Evolutionary conservation across 2,888 invertebrate species (phyloP), one percentile per base, ranked within the genome.

Genomic region (Chloroclystis v-ata): DNA sequence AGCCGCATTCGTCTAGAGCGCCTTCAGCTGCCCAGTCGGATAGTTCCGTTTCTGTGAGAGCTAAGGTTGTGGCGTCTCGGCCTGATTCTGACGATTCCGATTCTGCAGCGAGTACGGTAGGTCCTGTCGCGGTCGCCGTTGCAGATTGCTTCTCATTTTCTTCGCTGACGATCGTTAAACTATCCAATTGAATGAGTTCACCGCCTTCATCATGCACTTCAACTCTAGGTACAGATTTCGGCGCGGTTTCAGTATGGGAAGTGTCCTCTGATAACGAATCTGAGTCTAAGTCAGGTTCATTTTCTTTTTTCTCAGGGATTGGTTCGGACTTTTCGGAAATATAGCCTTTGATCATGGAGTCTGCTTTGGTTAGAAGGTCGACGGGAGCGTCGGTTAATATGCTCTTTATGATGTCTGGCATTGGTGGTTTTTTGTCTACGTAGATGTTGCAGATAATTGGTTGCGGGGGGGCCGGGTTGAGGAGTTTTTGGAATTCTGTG

Each of bases 11-110:
- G 61, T 95, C 95, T 0, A 94, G 91, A 1, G 92, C 93, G 29
- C 91, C 94, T 65, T 96, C 95, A 2, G 93, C 91, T 0, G 95
- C 95, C 96, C 95, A 96, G 72, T 96, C 96, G 0, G 95, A 95
- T n/a, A 95, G 82, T 69, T 96, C 96, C 0, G 95, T 95, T 75
- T 96, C 96, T 0, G 95, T 95, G 8, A 95, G 82, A 1, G 92
- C 94, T 1, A 93, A 90, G 0, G 93, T 93, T 0, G 92, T 92
- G 1, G 89, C 89, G 59, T 94, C 94, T 1, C 91, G 91, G 43
- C 92, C 90, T 0, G 94, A 93, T 57, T 93, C 93, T 0, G 94
- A 93, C 0, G 85, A 85, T 44, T 81, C 81, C 0, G 84, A 80
- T 24, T 82, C 83, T 1, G 63, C 58, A 81, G 89, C 61, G 80